These are phyloP conservation scores for Oophaga pumilio DNA, from an alignment of 2,113 vertebrate species.

Conservation along the genomic window DNA sequence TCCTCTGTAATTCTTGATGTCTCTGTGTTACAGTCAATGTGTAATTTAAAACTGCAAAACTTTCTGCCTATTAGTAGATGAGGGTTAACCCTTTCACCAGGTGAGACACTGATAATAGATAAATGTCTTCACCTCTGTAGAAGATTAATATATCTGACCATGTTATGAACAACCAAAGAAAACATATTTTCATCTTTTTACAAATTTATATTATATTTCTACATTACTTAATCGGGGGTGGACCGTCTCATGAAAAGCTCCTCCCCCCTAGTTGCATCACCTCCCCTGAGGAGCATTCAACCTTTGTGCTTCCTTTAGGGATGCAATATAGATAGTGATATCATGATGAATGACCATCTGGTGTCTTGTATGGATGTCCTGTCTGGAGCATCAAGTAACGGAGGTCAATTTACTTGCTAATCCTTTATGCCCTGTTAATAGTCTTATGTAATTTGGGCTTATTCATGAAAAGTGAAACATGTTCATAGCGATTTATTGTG, in stretches of 20 bases:
- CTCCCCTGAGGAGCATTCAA: not conserved
- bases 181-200: not conserved
- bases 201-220: not conserved
- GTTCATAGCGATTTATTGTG: too few species aligned
- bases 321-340: too few species aligned
- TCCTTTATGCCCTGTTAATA: too few species aligned
- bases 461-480: too few species aligned
- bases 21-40: slow-evolving; percentile 86
- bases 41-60: slow-evolving; percentile 88
- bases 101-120: not conserved
- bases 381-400: too few species aligned
- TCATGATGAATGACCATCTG: too few species aligned
- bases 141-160: not conserved
- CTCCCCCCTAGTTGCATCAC: not conserved
- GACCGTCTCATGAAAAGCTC: not conserved
- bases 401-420: too few species aligned
- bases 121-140: not conserved
- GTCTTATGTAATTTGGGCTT: too few species aligned
- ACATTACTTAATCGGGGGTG: not conserved
- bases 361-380: too few species aligned
- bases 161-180: not conserved
- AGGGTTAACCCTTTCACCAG: slow-evolving; percentile 78
- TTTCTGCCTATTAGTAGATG: slow-evolving; percentile 78
- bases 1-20: slow-evolving; percentile 90
- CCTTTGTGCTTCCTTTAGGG: too few species aligned